These are phyloP conservation scores for Diadumene lineata DNA, from an alignment of 92 coral and sea anemone species.

Conservation along the genomic window DNA sequence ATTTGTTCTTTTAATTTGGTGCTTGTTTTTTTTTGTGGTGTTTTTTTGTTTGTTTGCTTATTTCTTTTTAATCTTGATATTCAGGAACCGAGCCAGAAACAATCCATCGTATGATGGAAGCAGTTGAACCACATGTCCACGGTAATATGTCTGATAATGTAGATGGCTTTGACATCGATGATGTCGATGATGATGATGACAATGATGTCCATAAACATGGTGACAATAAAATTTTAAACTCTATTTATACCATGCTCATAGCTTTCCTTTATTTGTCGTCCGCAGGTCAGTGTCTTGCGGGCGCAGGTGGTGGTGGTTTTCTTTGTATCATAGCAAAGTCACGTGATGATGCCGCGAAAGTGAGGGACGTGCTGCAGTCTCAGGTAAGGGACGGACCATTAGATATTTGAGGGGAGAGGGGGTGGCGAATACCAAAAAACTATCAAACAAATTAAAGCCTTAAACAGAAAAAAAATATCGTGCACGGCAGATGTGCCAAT, in stretches of 20 bases:
- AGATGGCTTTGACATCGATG: neutral
- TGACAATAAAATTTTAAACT: neutral
- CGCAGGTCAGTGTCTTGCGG: conserved; percentile 93
- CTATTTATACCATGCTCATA: too few species aligned
- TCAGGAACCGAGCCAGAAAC: conserved; percentile 89
- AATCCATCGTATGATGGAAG: conserved; percentile 79
- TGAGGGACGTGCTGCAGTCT: conserved; percentile 35
- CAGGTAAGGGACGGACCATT: too few species aligned
- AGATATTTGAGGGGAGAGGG: too few species aligned
- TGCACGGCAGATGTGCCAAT: too few species aligned
- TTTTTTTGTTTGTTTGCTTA: neutral
- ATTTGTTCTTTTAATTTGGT: too few species aligned
- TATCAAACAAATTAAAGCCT: neutral
- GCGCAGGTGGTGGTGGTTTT: conserved; percentile 99
- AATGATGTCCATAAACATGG: neutral
- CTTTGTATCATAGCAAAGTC: conserved; percentile 79
- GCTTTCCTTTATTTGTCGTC: neutral
- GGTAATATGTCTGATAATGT: conserved; percentile 43
- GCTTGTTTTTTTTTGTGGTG: too few species aligned
- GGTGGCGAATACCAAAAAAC: too few species aligned
- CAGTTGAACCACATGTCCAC: conserved; percentile 63
- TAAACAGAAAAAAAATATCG: too few species aligned
- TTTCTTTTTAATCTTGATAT: neutral
- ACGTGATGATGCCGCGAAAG: conserved; percentile 68
- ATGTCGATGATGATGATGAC: neutral